Percentiles rank a stretch among this genome's conserved stretches.
Evolutionary conservation across 2,797 vertebrate genomes (phyloP).

Genomic region (Eulemur mongoz): DNA sequence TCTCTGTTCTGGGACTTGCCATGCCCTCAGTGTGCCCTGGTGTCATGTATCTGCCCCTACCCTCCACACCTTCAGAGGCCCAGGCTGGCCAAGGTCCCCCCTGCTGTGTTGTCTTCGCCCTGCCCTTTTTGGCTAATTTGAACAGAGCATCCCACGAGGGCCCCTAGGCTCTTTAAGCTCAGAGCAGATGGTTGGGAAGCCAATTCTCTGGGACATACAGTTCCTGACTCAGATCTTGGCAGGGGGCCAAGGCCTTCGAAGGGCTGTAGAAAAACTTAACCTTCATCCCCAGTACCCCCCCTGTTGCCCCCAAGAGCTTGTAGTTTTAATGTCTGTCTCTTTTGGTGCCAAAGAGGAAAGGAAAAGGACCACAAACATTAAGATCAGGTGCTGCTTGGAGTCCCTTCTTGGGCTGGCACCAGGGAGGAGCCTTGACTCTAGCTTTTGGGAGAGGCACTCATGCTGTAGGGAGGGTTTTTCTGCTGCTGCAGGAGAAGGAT

Average conservation of each 20-base stretch:
- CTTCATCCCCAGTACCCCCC: background rate
- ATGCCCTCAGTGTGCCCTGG: background rate
- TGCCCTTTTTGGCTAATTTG: conserved; percentile 57
- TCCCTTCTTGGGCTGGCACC: background rate
- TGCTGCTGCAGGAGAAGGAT: background rate
- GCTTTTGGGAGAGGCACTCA: background rate
- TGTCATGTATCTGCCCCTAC: conserved; percentile 8
- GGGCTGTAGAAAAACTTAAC: conserved; percentile 52
- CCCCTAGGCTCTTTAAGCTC: conserved; percentile 50
- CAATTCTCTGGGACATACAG: conserved; percentile 62
- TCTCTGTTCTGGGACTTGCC: background rate
- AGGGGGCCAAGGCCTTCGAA: conserved; percentile 61
- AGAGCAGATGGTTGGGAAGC: conserved; percentile 64
- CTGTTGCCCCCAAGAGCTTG: background rate
- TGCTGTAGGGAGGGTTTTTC: background rate
- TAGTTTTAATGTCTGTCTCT: conserved; percentile 29
- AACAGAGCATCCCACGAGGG: conserved; percentile 55
- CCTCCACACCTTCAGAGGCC: background rate
- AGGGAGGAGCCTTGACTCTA: background rate
- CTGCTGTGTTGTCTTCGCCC: background rate
- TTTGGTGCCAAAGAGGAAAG: conserved; percentile 29
- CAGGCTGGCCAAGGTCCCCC: background rate
- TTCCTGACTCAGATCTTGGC: conserved; percentile 68
- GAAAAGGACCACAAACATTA: background rate
- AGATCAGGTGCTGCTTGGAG: background rate